A percentile compares a stretch with the other conserved stretches of the same genome.
Evolutionary conservation across 1,140 invertebrate genomes (phyloP).

Genomic region (Drosophila prosaltans): DNA sequence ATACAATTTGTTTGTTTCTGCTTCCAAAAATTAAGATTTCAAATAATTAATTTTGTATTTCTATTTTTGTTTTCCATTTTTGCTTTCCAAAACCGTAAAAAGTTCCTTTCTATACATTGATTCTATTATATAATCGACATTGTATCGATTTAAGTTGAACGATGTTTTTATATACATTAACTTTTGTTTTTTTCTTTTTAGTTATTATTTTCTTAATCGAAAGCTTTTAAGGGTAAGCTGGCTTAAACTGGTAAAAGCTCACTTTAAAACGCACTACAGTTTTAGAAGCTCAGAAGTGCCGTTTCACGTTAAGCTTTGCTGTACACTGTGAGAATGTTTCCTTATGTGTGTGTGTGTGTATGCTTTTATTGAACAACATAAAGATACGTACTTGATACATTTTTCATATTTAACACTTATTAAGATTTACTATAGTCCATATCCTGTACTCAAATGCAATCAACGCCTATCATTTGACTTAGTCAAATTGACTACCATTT

Average conservation of each 20-base stretch:
- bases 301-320: slow-evolving; percentile 46
- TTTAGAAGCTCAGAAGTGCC: slow-evolving; percentile 57
- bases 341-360: background rate
- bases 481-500: no score
- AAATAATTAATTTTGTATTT: slow-evolving; percentile 67
- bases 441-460: slow-evolving; percentile 11
- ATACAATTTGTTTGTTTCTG: background rate
- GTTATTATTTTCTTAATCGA: background rate
- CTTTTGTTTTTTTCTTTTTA: background rate
- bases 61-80: slow-evolving; percentile 36
- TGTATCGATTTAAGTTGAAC: background rate
- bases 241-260: slow-evolving; percentile 15
- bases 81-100: slow-evolving; percentile 73
- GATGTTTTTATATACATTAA: slow-evolving; percentile 1
- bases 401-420: slow-evolving; percentile 17
- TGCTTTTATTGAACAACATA: slow-evolving; percentile 15
- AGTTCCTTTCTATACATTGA: slow-evolving; percentile 69
- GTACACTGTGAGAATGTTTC: slow-evolving; percentile 37
- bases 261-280: slow-evolving; percentile 47
- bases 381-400: slow-evolving; percentile 19
- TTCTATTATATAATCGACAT: slow-evolving; percentile 27
- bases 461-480: no score
- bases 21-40: slow-evolving; percentile 49
- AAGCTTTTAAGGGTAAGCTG: background rate
- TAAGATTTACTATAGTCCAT: background rate